Percentiles rank a stretch among this genome's conserved stretches.
These are phyloP conservation scores for Anisognathus igniventris DNA, from an alignment of 2,797 vertebrate genomes.

Conservation along the genomic window DNA sequence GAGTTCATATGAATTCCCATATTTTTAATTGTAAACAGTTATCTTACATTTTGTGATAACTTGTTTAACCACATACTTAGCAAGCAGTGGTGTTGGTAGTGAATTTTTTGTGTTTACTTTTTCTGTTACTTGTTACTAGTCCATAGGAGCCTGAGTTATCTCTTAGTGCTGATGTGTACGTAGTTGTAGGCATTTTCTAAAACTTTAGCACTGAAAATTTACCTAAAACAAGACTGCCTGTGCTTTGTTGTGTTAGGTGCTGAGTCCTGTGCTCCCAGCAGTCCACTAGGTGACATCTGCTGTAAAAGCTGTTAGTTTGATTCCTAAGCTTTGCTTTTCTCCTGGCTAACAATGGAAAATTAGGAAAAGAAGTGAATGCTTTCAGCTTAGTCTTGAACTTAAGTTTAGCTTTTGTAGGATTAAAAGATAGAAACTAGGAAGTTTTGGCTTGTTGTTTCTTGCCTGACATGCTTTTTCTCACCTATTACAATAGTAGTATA, in stretches of 20 bases:
- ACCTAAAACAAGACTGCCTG: background rate
- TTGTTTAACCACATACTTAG: background rate
- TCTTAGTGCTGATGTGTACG: background rate
- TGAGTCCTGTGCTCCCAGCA: background rate
- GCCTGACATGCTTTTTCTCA: background rate
- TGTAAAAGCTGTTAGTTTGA: background rate
- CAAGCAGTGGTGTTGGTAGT: background rate
- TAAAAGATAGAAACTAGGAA: background rate
- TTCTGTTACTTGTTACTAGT: background rate
- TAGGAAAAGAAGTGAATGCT: background rate
- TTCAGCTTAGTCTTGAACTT: background rate
- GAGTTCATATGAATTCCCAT: background rate
- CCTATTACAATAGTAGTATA: background rate
- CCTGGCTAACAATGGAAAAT: background rate
- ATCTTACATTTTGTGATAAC: background rate
- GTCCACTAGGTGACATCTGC: background rate
- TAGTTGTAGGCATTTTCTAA: background rate
- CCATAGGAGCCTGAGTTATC: background rate
- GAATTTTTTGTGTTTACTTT: background rate
- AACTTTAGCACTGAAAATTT: background rate
- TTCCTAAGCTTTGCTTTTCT: background rate
- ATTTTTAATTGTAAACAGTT: background rate
- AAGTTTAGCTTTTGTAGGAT: background rate
- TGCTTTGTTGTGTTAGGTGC: background rate
- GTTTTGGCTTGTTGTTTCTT: background rate